Percentiles rank a stretch among this genome's conserved stretches.
Conservation (phyloP, 2,797 vertebrate species). For the Mastacembelus armatus region DNA sequence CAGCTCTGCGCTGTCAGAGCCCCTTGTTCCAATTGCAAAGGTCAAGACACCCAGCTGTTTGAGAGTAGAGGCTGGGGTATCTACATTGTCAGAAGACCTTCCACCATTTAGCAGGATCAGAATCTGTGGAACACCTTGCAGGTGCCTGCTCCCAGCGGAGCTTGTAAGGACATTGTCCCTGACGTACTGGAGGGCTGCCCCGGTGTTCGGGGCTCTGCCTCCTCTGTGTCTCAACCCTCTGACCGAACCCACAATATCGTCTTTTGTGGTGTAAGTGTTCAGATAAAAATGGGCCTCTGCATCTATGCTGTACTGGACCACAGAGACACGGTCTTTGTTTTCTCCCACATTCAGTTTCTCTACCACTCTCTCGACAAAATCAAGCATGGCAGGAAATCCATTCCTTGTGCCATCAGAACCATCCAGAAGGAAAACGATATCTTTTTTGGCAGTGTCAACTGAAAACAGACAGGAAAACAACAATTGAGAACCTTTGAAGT, state of each 20-base stretch:
- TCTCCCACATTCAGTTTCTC: constrained; percentile 84
- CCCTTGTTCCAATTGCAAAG: constrained; percentile 58
- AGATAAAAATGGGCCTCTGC: constrained; percentile 84
- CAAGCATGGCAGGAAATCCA: constrained; percentile 84
- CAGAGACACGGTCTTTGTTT: constrained; percentile 83
- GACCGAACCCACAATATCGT: constrained; percentile 44
- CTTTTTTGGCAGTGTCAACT: constrained; percentile 40
- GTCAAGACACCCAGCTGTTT: no score
- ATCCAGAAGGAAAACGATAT: constrained; percentile 89
- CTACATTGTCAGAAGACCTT: constrained; percentile 64
- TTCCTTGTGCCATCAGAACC: constrained; percentile 85
- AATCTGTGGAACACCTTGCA: constrained; percentile 67
- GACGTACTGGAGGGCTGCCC: constrained; percentile 67
- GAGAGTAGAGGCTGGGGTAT: constrained; percentile 40
- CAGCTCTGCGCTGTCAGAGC: constrained; percentile 52
- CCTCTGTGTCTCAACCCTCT: constrained; percentile 64
- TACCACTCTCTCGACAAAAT: constrained; percentile 85
- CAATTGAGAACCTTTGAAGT: no score
- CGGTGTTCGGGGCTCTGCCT: constrained; percentile 70
- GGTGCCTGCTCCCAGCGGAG: constrained; percentile 67
- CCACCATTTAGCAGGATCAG: constrained; percentile 71
- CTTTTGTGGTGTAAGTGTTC: constrained; percentile 65
- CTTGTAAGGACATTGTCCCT: constrained; percentile 65
- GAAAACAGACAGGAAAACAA: no score
- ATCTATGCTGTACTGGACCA: constrained; percentile 88